These are phyloP conservation scores for Eupristina koningsbergeri DNA, from an alignment of 1,140 invertebrate species.

Conservation along the genomic window DNA sequence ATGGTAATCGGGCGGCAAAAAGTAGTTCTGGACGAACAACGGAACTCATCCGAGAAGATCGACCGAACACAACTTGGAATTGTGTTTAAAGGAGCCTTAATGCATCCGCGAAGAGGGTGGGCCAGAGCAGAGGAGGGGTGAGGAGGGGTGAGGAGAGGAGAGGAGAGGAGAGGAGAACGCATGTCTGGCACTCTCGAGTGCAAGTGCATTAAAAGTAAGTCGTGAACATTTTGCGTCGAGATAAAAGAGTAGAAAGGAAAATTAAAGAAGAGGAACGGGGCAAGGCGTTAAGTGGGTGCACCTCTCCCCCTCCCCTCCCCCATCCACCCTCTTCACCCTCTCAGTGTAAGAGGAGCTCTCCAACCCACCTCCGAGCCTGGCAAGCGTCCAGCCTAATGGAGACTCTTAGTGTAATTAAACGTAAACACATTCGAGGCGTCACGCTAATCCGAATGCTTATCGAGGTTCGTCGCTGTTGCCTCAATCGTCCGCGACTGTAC, in stretches of 20 bases:
- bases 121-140: not conserved
- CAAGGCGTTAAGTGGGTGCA: conserved; percentile 33
- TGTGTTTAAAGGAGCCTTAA: conserved; percentile 17
- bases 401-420: conserved; percentile 74
- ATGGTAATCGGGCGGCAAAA: not conserved
- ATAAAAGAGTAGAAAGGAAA: conserved; percentile 30
- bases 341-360: not conserved
- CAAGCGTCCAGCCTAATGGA: conserved; percentile 74
- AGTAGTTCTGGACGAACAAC: not conserved
- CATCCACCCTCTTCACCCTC: not conserved
- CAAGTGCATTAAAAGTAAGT: conserved; percentile 30
- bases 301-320: not conserved
- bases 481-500: conserved; percentile 56
- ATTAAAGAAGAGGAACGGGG: not conserved
- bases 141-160: not conserved
- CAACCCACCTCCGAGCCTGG: conserved; percentile 58
- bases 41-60: not conserved
- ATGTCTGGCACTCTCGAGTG: conserved; percentile 2
- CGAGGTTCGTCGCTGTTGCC: conserved; percentile 66
- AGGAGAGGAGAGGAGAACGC: not conserved
- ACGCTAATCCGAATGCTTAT: conserved; percentile 72
- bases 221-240: conserved; percentile 2
- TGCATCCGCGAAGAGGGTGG: conserved; percentile 16
- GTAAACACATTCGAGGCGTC: conserved; percentile 73
- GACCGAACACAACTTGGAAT: not conserved